Percentiles rank a stretch among this genome's conserved stretches.
Conservation (phyloP, 2,113 vertebrate genomes). For the Oncorhynchus nerka region DNA sequence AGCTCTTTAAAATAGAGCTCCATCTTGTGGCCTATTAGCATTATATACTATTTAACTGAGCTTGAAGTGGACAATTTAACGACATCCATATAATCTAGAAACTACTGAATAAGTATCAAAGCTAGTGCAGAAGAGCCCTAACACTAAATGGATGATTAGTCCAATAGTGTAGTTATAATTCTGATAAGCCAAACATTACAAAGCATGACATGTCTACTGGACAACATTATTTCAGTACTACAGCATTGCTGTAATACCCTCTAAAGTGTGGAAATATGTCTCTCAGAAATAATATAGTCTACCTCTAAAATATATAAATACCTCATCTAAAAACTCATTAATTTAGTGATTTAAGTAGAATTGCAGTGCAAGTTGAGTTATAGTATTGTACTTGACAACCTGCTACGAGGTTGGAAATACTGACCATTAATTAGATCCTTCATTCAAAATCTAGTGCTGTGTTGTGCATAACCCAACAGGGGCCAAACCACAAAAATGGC, state of each 20-base stretch:
- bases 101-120: conserved; percentile 25
- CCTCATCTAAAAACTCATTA: too few relatives aligned
- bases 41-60: conserved; percentile 28
- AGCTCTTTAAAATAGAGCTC: neutral
- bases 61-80: conserved; percentile 27
- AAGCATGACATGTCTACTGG: neutral
- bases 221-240: neutral
- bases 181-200: conserved; percentile 1
- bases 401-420: too few relatives aligned
- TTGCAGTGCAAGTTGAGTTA: too few relatives aligned
- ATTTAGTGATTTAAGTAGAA: too few relatives aligned
- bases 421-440: too few relatives aligned
- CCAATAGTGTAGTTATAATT: conserved; percentile 15
- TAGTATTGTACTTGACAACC: too few relatives aligned
- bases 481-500: neutral
- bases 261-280: neutral
- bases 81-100: conserved; percentile 13
- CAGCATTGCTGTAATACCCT: neutral
- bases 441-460: too few relatives aligned
- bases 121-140: neutral
- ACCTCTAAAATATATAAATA: too few relatives aligned
- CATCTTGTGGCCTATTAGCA: conserved; percentile 12
- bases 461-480: too few relatives aligned
- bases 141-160: conserved; percentile 11
- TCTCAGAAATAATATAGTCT: too few relatives aligned